These are phyloP conservation scores for Psix sp. DNA, from an alignment of 1,140 invertebrate genomes.

Conservation along the genomic window DNA sequence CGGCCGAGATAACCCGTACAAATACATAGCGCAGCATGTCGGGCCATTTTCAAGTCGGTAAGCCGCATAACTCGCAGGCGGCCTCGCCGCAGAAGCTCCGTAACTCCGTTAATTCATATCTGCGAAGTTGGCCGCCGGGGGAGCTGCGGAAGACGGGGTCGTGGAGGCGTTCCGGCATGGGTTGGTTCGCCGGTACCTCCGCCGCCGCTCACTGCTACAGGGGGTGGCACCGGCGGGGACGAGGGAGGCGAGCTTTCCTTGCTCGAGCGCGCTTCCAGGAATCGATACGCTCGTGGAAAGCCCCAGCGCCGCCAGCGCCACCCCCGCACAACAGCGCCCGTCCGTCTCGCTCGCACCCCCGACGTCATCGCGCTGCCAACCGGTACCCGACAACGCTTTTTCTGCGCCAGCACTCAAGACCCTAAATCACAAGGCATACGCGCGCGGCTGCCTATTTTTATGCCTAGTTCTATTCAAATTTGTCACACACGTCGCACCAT, in stretches of 20 bases:
- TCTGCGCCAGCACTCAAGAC: constrained; percentile 42
- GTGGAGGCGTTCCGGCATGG: constrained; percentile 58
- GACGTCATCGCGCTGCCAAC: constrained; percentile 70
- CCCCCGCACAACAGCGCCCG: constrained; percentile 50
- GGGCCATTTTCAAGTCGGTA: constrained; percentile 72
- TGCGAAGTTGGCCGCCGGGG: constrained; percentile 68
- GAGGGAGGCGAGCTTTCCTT: constrained; percentile 56
- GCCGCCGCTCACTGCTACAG: constrained; percentile 47
- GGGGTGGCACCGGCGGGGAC: constrained; percentile 57
- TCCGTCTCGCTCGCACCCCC: constrained; percentile 31
- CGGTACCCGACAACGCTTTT: constrained; percentile 57
- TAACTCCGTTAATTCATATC: constrained; percentile 78
- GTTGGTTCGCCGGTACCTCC: constrained; percentile 56
- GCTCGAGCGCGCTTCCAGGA: constrained; percentile 58
- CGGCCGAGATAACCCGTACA: constrained; percentile 35
- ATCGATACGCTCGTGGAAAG: constrained; percentile 67
- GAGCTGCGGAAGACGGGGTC: constrained; percentile 55
- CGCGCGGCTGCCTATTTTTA: constrained; percentile 42
- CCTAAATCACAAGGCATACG: constrained; percentile 51
- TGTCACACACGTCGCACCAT: constrained; percentile 48
- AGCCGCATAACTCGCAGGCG: constrained; percentile 70
- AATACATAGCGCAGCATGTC: constrained; percentile 28
- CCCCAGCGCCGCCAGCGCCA: constrained; percentile 73
- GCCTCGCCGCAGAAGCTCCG: constrained; percentile 68
- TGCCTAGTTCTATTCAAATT: constrained; percentile 30